Evolutionary conservation across 2,113 vertebrate genomes (phyloP).

Genomic region (Henicopernis longicauda): DNA sequence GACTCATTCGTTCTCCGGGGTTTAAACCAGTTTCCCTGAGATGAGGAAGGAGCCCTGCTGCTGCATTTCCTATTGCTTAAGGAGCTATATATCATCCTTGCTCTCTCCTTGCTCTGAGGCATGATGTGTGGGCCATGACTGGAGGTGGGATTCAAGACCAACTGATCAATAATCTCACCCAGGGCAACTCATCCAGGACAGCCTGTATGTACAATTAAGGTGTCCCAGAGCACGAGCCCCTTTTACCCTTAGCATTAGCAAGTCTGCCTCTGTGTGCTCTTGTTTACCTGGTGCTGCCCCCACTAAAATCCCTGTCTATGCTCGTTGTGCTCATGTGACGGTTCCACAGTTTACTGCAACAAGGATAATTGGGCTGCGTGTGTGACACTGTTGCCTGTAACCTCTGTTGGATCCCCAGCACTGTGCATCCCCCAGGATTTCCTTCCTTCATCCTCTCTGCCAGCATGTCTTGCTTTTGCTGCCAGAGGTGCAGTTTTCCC

Average conservation of each 20-base stretch:
- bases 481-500: background rate
- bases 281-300: background rate
- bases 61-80: background rate
- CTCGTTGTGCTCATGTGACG: background rate
- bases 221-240: background rate
- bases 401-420: background rate
- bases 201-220: background rate
- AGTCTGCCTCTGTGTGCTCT: accelerated
- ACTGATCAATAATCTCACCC: background rate
- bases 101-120: background rate
- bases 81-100: background rate
- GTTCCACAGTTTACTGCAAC: background rate
- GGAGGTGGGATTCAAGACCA: background rate
- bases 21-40: background rate
- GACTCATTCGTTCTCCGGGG: background rate
- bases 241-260: background rate
- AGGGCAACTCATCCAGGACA: background rate
- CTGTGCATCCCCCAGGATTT: background rate
- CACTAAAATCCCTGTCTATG: background rate
- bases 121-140: background rate
- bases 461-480: background rate
- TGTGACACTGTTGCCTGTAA: background rate
- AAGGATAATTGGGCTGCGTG: background rate
- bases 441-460: background rate
- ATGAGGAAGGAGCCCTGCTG: background rate